Conservation (phyloP, 2,888 invertebrate species). For the Heterodera filipjevi region DNA sequence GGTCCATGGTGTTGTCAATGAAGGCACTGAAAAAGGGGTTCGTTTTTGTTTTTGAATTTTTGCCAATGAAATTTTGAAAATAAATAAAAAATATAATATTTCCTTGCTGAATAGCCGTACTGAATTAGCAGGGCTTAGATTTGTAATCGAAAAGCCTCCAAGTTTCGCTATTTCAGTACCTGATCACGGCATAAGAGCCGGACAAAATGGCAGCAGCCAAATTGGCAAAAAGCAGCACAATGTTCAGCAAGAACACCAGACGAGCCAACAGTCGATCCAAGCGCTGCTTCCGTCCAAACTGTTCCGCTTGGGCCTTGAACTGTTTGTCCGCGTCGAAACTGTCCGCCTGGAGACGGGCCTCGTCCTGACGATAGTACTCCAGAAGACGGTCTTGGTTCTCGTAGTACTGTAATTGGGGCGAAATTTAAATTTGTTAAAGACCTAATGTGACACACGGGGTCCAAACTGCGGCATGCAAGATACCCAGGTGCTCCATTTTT, state of each 20-base stretch:
- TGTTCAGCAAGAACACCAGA: constrained; percentile 53
- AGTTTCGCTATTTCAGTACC: constrained; percentile 47
- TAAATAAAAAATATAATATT: too few relatives aligned
- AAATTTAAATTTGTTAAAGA: background rate
- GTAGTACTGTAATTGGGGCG: constrained; percentile 37
- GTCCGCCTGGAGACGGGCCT: constrained; percentile 33
- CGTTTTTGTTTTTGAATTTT: too few relatives aligned
- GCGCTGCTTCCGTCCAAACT: constrained; percentile 35
- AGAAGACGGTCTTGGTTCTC: constrained; percentile 40
- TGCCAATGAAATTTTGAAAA: background rate
- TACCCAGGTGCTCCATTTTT: too few relatives aligned
- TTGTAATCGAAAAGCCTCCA: background rate
- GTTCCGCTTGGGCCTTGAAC: constrained; percentile 10
- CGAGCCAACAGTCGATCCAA: constrained; percentile 51
- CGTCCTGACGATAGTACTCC: constrained; percentile 38
- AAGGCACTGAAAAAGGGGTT: constrained; percentile 66
- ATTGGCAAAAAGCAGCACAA: constrained; percentile 57
- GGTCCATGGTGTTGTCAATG: constrained; percentile 69
- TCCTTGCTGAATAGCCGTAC: too few relatives aligned
- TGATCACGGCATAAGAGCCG: constrained; percentile 68
- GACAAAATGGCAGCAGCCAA: constrained; percentile 67
- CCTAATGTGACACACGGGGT: too few relatives aligned
- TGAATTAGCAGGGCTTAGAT: too few relatives aligned
- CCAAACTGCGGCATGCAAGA: too few relatives aligned
- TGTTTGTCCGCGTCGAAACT: constrained; percentile 31